A percentile compares a stretch with the other conserved stretches of the same genome.
These are phyloP conservation scores for Gadopsis bispinosus DNA, from an alignment of 2,797 vertebrate genomes.

Conservation along the genomic window DNA sequence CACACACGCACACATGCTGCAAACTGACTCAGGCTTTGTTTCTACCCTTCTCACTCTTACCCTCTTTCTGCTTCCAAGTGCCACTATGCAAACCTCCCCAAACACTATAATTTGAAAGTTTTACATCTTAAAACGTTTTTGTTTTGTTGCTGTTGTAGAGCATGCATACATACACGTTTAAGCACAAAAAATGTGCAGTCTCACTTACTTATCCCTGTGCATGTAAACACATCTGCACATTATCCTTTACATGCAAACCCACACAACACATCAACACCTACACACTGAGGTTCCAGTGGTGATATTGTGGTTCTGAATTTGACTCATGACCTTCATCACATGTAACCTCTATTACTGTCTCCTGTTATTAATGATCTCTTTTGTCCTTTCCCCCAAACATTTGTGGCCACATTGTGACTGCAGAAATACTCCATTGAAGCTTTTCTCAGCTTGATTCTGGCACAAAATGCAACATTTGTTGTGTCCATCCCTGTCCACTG, in stretches of 20 bases:
- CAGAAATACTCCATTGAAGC: too few species aligned
- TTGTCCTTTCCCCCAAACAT: not conserved
- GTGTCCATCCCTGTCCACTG: not conserved
- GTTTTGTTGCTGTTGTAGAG: not conserved
- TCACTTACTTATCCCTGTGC: not conserved
- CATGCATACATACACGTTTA: not conserved
- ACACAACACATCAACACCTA: not conserved
- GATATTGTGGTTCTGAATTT: not conserved
- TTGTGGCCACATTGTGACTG: not conserved
- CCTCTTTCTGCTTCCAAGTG: slow-evolving; percentile 15
- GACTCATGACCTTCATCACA: not conserved
- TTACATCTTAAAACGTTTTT: not conserved
- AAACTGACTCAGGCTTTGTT: slow-evolving; percentile 46
- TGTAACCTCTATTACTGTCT: not conserved
- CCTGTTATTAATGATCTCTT: not conserved
- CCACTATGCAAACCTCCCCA: slow-evolving; percentile 15
- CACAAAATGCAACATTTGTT: not conserved
- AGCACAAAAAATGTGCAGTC: not conserved
- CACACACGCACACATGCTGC: slow-evolving; percentile 42
- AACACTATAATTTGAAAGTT: slow-evolving; percentile 3
- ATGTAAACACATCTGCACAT: slow-evolving; percentile 12
- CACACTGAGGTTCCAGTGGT: not conserved
- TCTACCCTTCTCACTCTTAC: slow-evolving; percentile 21
- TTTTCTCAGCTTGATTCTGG: not conserved
- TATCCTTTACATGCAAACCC: not conserved